Base-by-base conservation (phyloP, 2,888 invertebrate genomes). In the Acleris cristana region DNA sequence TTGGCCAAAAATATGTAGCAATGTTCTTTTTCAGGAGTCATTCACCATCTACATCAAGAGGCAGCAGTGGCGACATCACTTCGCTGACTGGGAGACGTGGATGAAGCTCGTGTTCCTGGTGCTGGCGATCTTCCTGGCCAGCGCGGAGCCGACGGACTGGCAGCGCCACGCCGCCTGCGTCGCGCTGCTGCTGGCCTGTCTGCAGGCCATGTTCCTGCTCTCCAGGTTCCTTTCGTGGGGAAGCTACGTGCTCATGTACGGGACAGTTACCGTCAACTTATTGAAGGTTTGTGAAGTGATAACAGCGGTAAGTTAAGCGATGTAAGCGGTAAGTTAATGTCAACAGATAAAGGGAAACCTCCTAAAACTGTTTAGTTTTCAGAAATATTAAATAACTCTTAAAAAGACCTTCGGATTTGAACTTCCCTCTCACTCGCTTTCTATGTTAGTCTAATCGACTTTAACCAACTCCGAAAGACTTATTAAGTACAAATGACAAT, bases 191-290 rank as follows among this genome's bases (percentile, higher is more conserved):
- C 74, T 89, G 26, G 79, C 85, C 3, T 91, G 90, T 90, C 75
- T 85, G 6, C 86, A 90, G 71, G 77, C 90, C 70, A 86, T 88
- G 76, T 83, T 89, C 61, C 75, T 90, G 19, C 72, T 88, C 8
- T 87, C 90, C 1, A 77, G 88, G 18, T 84, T 88, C 65, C 88
- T 88, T 3, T 79, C 77, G 23, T 86, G 85, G 77, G 90, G 89
- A 3, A 86, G 84, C 69, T 88, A 87, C 73, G 85, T 89, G 2
- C 82, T 88, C 18, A 90, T 92, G 89, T 90, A 89, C 71, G 82
- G 83, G 55, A 85, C 84, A 63, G 90, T 90, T 10, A 85, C 88
- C 1, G 71, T 73, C 21, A 87, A 88, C 72, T 83, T 89, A 34
- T 69, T 88, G 14, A 88, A 87, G 79, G 89, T 89, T 21, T 12